These are phyloP conservation scores for Crepidodera aurea DNA, from an alignment of 2,888 invertebrate species.

Conservation along the genomic window DNA sequence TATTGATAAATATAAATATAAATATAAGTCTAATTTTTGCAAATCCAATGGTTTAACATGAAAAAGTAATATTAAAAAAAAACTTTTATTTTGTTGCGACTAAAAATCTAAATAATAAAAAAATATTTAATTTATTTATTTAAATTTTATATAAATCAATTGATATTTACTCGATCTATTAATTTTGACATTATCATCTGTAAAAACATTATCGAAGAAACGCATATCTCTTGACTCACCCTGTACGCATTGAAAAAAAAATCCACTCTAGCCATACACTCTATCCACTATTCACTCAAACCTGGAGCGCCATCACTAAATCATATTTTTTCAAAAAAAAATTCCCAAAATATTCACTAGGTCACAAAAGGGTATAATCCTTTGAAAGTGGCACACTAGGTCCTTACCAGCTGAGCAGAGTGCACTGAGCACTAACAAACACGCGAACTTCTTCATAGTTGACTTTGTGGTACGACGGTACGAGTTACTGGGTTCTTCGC, in stretches of 20 bases:
- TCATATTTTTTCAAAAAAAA: background rate
- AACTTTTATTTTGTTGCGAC: too few species aligned
- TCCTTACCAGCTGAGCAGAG: slow-evolving; percentile 61
- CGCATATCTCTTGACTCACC: slow-evolving; percentile 1
- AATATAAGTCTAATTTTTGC: too few species aligned
- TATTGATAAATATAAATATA: too few species aligned
- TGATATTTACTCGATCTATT: too few species aligned
- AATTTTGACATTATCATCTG: too few species aligned
- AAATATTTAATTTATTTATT: too few species aligned
- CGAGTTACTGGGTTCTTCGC: slow-evolving; percentile 53
- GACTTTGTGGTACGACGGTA: slow-evolving; percentile 50
- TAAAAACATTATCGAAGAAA: slow-evolving; percentile 5
- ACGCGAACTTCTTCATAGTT: slow-evolving; percentile 59
- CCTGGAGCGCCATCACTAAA: background rate
- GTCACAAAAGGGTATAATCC: slow-evolving; percentile 21
- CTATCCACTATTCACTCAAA: slow-evolving; percentile 15
- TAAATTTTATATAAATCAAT: too few species aligned
- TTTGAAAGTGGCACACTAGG: slow-evolving; percentile 10
- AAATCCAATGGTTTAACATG: too few species aligned
- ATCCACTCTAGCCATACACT: background rate
- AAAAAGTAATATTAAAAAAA: too few species aligned
- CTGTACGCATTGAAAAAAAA: background rate
- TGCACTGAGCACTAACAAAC: slow-evolving; percentile 60
- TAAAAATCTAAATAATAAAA: too few species aligned
- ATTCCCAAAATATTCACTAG: slow-evolving; percentile 13